Conservation (phyloP, 2,113 vertebrate genomes). For the Hippocampus guttulatus region DNA sequence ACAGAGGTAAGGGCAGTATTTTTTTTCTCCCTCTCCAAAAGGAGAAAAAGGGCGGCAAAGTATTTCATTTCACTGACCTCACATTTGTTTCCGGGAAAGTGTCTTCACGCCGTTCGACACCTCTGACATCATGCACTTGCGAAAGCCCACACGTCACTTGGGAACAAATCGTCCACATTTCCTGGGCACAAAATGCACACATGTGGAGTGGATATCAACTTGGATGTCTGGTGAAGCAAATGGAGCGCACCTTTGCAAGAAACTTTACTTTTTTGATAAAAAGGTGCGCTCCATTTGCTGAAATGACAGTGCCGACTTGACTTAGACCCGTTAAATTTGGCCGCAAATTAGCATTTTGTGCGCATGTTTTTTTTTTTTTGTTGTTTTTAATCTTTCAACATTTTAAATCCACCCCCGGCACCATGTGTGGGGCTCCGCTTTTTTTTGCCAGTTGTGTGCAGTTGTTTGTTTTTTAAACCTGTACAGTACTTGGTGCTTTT, state of each 20-base stretch:
- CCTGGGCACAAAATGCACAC: background rate
- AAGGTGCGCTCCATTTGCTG: background rate
- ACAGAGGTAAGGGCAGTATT: slow-evolving; percentile 6
- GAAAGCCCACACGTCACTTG: background rate
- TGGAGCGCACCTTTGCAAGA: background rate
- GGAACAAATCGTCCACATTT: background rate
- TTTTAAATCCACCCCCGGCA: background rate
- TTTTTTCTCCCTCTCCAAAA: background rate
- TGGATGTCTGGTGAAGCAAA: background rate
- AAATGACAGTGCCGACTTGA: background rate
- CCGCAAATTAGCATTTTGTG: background rate
- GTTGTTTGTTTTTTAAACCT: background rate
- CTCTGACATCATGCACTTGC: background rate
- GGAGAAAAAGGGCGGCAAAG: background rate
- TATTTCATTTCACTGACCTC: background rate
- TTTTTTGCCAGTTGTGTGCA: background rate
- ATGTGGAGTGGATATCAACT: background rate
- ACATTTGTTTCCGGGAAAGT: background rate
- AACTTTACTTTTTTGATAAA: background rate
- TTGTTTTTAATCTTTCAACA: no score
- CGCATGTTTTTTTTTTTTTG: background rate
- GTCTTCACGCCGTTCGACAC: background rate
- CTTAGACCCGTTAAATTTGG: no score
- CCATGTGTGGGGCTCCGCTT: background rate
- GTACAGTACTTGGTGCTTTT: background rate